Conservation (phyloP, 2,113 vertebrate species). For the Sterna hirundo region DNA sequence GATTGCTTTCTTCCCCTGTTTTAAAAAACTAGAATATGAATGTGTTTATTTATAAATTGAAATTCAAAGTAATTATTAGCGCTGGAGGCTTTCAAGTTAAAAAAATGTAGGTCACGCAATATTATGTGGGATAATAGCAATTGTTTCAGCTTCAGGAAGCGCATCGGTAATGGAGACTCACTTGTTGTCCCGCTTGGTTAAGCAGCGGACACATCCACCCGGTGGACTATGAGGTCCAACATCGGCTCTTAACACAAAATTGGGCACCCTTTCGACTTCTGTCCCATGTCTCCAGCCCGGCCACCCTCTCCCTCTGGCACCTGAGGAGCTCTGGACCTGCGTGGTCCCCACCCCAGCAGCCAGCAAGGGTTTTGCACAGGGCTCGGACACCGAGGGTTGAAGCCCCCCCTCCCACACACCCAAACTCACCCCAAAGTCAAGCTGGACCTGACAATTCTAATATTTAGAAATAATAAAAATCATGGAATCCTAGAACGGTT, state of each 20-base stretch:
- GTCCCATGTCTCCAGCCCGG: background rate
- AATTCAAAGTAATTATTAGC: constrained; percentile 76
- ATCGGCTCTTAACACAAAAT: background rate
- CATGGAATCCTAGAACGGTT: no score
- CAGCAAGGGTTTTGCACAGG: background rate
- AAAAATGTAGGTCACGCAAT: constrained; percentile 76
- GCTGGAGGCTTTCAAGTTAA: constrained; percentile 75
- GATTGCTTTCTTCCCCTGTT: background rate
- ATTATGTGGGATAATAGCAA: constrained; percentile 67
- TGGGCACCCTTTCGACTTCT: background rate
- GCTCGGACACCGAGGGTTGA: background rate
- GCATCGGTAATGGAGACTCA: constrained; percentile 45
- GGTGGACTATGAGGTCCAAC: background rate
- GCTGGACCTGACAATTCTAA: fast-evolving
- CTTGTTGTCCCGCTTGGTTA: constrained; percentile 14
- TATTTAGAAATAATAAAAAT: background rate
- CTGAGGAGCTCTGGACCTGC: fast-evolving
- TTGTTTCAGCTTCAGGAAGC: constrained; percentile 68
- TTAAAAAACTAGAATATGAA: constrained; percentile 52
- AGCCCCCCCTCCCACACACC: background rate
- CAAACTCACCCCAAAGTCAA: background rate
- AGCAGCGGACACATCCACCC: background rate
- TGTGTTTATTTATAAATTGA: constrained; percentile 74
- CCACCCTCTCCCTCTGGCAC: background rate
- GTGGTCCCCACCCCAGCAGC: background rate